Evolutionary conservation across 2,113 vertebrate genomes (phyloP).

Genomic region (Blennius ocellaris): DNA sequence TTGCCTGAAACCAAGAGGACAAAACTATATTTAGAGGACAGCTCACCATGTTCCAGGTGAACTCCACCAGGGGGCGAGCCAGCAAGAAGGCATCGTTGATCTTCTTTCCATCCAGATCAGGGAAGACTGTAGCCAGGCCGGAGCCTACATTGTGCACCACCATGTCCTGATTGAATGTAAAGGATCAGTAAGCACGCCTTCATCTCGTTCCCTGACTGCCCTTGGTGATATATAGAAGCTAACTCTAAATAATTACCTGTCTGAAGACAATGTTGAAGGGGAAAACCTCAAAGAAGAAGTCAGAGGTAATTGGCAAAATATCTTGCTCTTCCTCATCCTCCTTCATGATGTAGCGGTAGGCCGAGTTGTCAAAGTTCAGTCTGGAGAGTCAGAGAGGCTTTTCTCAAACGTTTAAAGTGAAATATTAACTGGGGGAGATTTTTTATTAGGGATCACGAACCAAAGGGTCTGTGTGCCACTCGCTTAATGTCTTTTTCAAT

Average conservation of each 20-base stretch:
- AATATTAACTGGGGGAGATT: background rate
- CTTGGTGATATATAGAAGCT: background rate
- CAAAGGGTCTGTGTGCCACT: background rate
- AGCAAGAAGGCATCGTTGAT: constrained; percentile 82
- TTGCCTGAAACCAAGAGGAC: background rate
- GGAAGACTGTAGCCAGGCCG: constrained; percentile 82
- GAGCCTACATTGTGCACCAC: constrained; percentile 84
- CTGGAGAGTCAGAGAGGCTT: constrained; percentile 45
- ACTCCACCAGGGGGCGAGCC: constrained; percentile 84
- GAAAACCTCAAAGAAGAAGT: constrained; percentile 86
- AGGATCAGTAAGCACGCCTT: background rate
- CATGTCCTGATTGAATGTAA: constrained; percentile 74
- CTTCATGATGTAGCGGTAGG: constrained; percentile 85
- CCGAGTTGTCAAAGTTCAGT: constrained; percentile 86
- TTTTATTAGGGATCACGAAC: background rate
- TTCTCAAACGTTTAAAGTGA: background rate
- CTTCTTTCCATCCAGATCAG: constrained; percentile 84
- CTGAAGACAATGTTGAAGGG: constrained; percentile 86
- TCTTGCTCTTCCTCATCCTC: constrained; percentile 84
- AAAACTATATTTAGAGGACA: background rate
- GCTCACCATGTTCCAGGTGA: constrained; percentile 84
- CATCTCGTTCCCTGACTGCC: background rate
- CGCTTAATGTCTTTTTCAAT: background rate
- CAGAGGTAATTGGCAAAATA: constrained; percentile 82
- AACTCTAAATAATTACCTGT: constrained; percentile 70